Base-by-base conservation (phyloP, 2,888 invertebrate genomes). In the Cosmopolites sordidus region DNA sequence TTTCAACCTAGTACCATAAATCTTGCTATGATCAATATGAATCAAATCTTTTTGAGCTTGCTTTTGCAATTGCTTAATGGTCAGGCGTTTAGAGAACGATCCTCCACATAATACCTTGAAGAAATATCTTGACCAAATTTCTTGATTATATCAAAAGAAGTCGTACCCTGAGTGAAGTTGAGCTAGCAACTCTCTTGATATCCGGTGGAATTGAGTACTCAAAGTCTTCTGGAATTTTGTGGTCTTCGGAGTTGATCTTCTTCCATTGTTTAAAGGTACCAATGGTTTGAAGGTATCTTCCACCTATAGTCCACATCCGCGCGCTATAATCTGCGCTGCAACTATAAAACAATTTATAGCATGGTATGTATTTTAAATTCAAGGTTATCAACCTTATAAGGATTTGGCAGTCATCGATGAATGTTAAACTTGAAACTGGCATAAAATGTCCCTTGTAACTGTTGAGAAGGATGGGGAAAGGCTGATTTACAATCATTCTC, bases 221-320 rank as follows among this genome's bases (percentile, higher is more conserved):
- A 18, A 78, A 75, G n/a, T 76, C 71, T 4, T 69, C 66, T 41
- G 70, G 69, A 33, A 70, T 66, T 18, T 22, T 33, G n/a, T n/a
- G n/a, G 1, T 61, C 42, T 5, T 56, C 56, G 41, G 54, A 47
- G 8, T 9, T 5, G 27, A 82, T 63, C 37, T 77, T 75, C 17
- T 75, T 73, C 85, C 86, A 88, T 1, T 80, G 76, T 63, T 79
- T 75, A 61, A 82, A 82, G 46, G 87, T 83, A 47, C 91, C 91
- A 60, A 91, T 76, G 3, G 89, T 89, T 60, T 86, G 86, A 60
- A 91, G 67, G 62, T 80, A 80, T 27, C 71, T 62, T 29, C 89
- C 89, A 38, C 83, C 79, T 51, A 87, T 69, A 0, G 83, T 83
- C 89, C 89, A 90, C 69, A 89, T 73, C 48, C 89, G 80, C 53